Base-by-base conservation (phyloP, 1,140 invertebrate genomes). In the Cotesia glomerata region DNA sequence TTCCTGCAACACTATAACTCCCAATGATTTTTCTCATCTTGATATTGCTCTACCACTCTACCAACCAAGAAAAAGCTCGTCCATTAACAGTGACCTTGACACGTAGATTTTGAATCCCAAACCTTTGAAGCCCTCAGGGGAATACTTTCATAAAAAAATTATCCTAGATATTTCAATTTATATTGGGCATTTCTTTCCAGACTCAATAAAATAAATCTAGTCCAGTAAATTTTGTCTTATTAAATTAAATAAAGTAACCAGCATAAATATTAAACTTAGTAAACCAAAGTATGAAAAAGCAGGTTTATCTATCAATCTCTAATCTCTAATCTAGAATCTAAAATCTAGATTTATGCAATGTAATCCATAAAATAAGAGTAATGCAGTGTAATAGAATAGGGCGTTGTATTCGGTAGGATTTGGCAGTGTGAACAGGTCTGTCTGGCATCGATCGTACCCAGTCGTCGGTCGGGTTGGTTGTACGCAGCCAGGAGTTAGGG, bases 361-460 rank as follows among this genome's bases (percentile, higher is more conserved):
- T 63, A 36, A 64, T 36, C 1, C 26, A 26, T 36, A 16, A n/a
- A 8, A 70, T 14, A 49, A 66, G 66, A 74, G 39, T 39, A 69
- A 56, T 26, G 71, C 7, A 69, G 39, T 26, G 64, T 7, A 34
- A 51, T 36, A 32, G 51, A 59, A 64, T 63, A 66, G 54, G 71
- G 63, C 64, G 71, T 68, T 68, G 66, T 69, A 61, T 62, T 58
- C 54, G 79, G 79, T 76, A 78, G 82, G 84, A 87, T 87, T 86
- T 83, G 82, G 82, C 82, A 79, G 84, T 85, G 81, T 78, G 83
- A 86, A 85, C 81, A 81, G 80, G 83, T 84, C 85, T 86, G 85
- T 87, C 86, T 87, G 84, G 86, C 85, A 87, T 87, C 86, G 86
- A 87, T 87, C 86, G 80, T 76, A 71, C 73, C 74, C 78, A 72